Percentiles rank a stretch among this genome's conserved stretches.
These are phyloP conservation scores for Scaptomyza cyrtandrae DNA, from an alignment of 2,888 invertebrate genomes.

Conservation along the genomic window DNA sequence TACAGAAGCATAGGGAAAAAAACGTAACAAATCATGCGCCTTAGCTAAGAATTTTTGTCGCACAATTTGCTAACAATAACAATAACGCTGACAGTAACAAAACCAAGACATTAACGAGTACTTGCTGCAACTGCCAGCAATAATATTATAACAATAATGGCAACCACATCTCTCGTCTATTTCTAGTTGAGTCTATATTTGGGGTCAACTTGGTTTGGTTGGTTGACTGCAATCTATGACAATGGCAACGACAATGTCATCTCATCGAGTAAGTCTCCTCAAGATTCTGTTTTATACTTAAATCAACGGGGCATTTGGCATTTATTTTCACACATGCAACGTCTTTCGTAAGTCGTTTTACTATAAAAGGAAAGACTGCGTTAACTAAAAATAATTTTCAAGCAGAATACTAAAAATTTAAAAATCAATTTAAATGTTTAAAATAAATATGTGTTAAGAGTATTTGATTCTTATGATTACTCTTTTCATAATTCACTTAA, in stretches of 20 bases:
- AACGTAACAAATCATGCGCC: constrained; percentile 67
- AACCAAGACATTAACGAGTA: constrained; percentile 18
- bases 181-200: constrained; percentile 7
- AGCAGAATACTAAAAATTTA: no score
- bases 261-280: not conserved
- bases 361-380: no score
- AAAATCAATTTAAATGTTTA: no score
- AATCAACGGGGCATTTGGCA: constrained; percentile 16
- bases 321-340: constrained; percentile 45
- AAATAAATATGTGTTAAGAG: no score
- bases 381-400: no score
- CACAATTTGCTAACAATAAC: constrained; percentile 54
- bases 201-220: constrained; percentile 8
- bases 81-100: constrained; percentile 23
- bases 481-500: not conserved
- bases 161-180: constrained; percentile 30
- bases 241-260: constrained; percentile 27
- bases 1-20: constrained; percentile 5
- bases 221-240: constrained; percentile 33
- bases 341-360: no score
- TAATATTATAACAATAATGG: constrained; percentile 44
- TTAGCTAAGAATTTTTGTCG: constrained; percentile 74
- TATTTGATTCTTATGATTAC: not conserved
- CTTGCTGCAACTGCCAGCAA: constrained; percentile 22
- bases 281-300: not conserved